phyloP scores from a whole-genome alignment of 2,888 invertebrate genomes.

The Nemoura dubitans region DNA sequence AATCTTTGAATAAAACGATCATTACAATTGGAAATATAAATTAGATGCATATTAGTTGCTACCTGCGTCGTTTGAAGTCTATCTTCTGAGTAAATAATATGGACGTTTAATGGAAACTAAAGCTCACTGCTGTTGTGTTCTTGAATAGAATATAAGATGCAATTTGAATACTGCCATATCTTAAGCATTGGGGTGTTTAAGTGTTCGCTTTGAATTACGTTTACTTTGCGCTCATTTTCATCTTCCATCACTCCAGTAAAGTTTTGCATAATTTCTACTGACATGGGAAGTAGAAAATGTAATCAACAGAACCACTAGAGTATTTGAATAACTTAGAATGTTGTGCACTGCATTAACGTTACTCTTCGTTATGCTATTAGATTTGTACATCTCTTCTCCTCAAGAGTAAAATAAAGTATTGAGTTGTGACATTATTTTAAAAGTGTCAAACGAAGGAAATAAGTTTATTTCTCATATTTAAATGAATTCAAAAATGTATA shows the following conservation, averaged over 20 bases:
- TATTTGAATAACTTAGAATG: constrained; percentile 26
- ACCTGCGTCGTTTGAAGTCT: not conserved
- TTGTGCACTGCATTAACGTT: not conserved
- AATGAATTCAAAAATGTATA: too few relatives aligned
- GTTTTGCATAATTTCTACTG: constrained; percentile 36
- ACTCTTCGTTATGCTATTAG: too few relatives aligned
- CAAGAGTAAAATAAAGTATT: too few relatives aligned
- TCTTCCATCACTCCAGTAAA: constrained; percentile 22
- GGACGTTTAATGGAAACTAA: not conserved
- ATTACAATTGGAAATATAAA: not conserved
- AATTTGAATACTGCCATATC: constrained; percentile 40
- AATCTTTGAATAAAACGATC: too few relatives aligned
- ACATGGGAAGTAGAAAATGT: constrained; percentile 4
- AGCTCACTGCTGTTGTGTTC: constrained; percentile 13
- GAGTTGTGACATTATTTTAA: too few relatives aligned
- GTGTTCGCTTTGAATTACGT: constrained; percentile 37
- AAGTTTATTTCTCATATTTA: too few relatives aligned
- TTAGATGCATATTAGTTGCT: not conserved
- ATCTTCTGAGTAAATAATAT: not conserved
- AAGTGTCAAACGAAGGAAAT: too few relatives aligned
- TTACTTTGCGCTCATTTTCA: constrained; percentile 38
- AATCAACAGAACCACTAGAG: constrained; percentile 18
- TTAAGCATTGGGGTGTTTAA: constrained; percentile 37
- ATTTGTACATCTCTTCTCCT: too few relatives aligned
- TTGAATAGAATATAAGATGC: constrained; percentile 32